phyloP scores from a whole-genome alignment of 2,888 invertebrate species.

The Acanthosoma haemorrhoidale region DNA sequence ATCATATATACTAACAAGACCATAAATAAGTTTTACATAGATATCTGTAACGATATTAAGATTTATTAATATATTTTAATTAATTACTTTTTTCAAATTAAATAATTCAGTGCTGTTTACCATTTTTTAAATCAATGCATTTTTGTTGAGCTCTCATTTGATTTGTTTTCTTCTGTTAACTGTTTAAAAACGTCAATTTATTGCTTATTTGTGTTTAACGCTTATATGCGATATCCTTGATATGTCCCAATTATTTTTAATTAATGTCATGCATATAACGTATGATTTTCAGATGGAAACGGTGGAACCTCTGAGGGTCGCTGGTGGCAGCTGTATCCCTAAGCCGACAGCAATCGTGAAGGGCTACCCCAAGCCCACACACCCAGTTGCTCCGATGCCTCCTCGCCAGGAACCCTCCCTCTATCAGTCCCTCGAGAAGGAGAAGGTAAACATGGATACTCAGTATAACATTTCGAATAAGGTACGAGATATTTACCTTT shows the following conservation, averaged over 20 bases:
- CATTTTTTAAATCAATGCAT: no score
- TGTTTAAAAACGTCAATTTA: no score
- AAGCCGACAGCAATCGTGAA: slow-evolving; percentile 90
- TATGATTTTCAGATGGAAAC: slow-evolving; percentile 19
- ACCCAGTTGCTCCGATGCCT: slow-evolving; percentile 42
- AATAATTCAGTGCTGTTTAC: no score
- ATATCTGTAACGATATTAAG: no score
- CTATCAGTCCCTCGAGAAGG: slow-evolving; percentile 32
- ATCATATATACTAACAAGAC: no score
- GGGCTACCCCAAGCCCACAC: slow-evolving; percentile 70
- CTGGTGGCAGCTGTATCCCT: slow-evolving; percentile 54
- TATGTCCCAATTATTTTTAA: neutral
- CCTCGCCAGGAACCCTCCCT: slow-evolving; percentile 29
- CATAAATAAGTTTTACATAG: no score
- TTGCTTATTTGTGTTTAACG: no score
- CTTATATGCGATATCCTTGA: no score
- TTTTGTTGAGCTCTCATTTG: no score
- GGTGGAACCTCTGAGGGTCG: slow-evolving; percentile 46
- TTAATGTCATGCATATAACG: neutral
- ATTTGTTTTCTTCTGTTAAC: no score
- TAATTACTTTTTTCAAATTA: no score
- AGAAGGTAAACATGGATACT: slow-evolving; percentile 28
- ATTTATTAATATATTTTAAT: no score
- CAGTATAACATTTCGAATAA: slow-evolving; percentile 11
- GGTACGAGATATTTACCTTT: neutral